These are phyloP conservation scores for Mimas tiliae DNA, from an alignment of 2,888 invertebrate genomes.

Conservation along the genomic window DNA sequence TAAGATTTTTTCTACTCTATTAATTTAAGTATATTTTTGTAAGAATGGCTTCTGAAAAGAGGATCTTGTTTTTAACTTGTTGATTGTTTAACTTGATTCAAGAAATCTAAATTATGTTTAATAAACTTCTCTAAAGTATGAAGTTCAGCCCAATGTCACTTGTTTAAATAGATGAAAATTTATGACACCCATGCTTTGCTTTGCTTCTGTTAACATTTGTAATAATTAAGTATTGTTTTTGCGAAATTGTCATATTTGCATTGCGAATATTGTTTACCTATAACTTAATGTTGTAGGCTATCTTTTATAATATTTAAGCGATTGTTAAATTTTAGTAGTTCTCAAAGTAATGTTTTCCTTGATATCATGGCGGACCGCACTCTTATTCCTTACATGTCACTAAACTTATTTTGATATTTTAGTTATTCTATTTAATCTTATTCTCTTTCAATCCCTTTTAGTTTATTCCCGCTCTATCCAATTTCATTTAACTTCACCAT, in stretches of 20 bases:
- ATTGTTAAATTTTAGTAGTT: not conserved
- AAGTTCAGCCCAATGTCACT: slow-evolving; percentile 9
- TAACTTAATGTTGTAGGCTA: no score
- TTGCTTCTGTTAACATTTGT: not conserved
- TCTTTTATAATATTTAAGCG: not conserved
- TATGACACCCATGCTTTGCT: slow-evolving; percentile 1
- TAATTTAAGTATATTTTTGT: slow-evolving; percentile 3
- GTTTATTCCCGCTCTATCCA: not conserved
- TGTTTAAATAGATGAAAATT: not conserved
- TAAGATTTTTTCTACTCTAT: slow-evolving; percentile 9
- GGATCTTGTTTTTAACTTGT: no score
- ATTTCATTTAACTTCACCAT: not conserved
- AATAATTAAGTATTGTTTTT: not conserved
- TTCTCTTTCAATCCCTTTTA: not conserved
- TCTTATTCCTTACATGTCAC: not conserved
- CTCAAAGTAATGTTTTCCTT: no score
- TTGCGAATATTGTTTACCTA: not conserved
- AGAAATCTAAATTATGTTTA: slow-evolving; percentile 8
- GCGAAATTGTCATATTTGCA: not conserved
- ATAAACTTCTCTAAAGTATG: not conserved
- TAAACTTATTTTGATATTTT: not conserved
- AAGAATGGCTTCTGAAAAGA: not conserved
- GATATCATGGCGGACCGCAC: not conserved
- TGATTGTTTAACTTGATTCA: not conserved
- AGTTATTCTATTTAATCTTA: not conserved